Base-by-base conservation (phyloP, 2,888 invertebrate species). In the Eupithecia vulgata region DNA sequence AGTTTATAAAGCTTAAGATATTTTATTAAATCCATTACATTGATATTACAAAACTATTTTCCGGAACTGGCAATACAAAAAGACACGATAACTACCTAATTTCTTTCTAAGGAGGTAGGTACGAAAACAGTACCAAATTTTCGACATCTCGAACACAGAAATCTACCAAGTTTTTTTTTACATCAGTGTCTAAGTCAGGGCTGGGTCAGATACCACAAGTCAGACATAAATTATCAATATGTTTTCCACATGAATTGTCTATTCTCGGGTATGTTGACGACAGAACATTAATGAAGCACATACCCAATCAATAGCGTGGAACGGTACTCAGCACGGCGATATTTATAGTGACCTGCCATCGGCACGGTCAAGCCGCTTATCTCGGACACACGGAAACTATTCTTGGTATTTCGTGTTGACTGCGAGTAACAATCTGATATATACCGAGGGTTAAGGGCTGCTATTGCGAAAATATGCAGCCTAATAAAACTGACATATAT, bases 281-380 rank as follows among this genome's bases (percentile, higher is more conserved):
- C 21, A 65, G 25, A 65, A 35, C 79, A 82, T 83, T 84, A 85
- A 85, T 83, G 82, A 85, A 68, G 59, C 75, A 79, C 80, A 80
- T 80, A 82, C 79, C 83, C 83, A 86, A 85, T 86, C 83, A 85
- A 85, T 84, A 83, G 73, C 78, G 82, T 85, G 82, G 84, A 88
- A 86, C 86, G 87, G 86, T 83, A 87, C 84, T 85, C 83, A 84
- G 81, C 82, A 74, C 80, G 77, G 85, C 81, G 82, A 86, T 89
- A 89, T 89, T 88, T 88, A 89, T 88, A 79, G 87, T 88, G 87
- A 89, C 88, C 88, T 85, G 82, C 78, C 84, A 67, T 65, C 40
- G 61, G 70, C 68, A 79, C 86, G 86, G 85, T 85, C 85, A 85
- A 81, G 81, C 80, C 78, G 82, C 85, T 83, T 84, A 86, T 83